Evolutionary conservation across 2,113 vertebrate species (phyloP).

Genomic region (Aspiorhynchus laticeps): DNA sequence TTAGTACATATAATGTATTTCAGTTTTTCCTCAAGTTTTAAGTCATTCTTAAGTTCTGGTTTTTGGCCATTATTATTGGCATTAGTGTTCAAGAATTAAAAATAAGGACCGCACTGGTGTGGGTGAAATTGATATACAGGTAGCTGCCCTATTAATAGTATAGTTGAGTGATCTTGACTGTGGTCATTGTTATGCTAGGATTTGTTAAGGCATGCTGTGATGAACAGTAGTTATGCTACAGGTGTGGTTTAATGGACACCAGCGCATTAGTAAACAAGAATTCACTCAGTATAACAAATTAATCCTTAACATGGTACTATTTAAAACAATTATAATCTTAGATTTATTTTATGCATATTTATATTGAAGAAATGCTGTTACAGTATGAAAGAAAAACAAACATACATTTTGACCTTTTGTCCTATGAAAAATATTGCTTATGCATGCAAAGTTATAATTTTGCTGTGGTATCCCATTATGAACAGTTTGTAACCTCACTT

Average conservation of each 20-base stretch:
- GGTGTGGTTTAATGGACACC: neutral
- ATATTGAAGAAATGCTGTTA: neutral
- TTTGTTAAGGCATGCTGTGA: neutral
- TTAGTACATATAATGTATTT: neutral
- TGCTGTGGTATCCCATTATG: neutral
- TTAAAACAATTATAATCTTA: neutral
- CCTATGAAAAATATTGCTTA: neutral
- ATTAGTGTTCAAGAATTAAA: neutral
- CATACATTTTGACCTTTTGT: neutral
- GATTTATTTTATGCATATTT: constrained; percentile 4
- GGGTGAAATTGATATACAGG: neutral
- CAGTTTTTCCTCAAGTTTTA: neutral
- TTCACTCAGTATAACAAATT: neutral
- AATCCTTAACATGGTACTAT: neutral
- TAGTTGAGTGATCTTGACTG: neutral
- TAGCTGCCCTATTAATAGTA: neutral
- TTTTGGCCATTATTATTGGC: neutral
- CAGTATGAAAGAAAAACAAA: neutral
- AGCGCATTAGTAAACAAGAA: neutral
- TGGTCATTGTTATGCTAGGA: neutral
- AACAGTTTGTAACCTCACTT: neutral
- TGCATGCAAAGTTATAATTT: neutral
- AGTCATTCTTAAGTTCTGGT: neutral
- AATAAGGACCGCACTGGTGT: neutral
- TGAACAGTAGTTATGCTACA: neutral